Evolutionary conservation across 2,888 invertebrate species (phyloP), one percentile per base, ranked within the genome.

Genomic region (Tetranychus piercei): DNA sequence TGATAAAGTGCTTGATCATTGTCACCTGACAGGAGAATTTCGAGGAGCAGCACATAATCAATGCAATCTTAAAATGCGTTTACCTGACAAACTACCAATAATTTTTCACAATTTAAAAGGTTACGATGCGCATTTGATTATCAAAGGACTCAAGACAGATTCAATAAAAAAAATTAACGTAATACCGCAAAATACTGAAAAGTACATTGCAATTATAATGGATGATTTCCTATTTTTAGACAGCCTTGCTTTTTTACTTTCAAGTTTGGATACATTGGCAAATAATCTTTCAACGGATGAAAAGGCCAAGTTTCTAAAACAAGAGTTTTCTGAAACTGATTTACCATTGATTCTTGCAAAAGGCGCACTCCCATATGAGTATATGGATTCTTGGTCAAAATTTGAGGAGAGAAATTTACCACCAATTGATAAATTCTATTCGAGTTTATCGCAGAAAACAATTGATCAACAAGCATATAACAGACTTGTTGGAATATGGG

Each of bases 71-170:
- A 1, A 67, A 67, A 15, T 67, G 22, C 8, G 67, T 15, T 67
- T 67, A n/a, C n/a, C 20, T 15, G 8, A 67, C 2, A 67, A 8
- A 67, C 1, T 67, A 7, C 67, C 67, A 15, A n/a, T 67, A 7
- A 22, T 67, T 67, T 67, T 67, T n/a, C 67, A 67, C n/a, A 67
- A 67, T n/a, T n/a, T 67, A 8, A 67, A 67, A 67, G 22, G 22
- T 2, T 67, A 20, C 22, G 67, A 67, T 67, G 67, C 67, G 1
- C 67, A 67, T 22, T 20, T 67, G 2, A 67, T 67, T 1, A 22
- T 67, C 1, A n/a, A 67, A 67, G 67, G 67, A 3, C 11, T 67
- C 67, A 67, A 67, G n/a, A 8, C n/a, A 7, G n/a, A 67, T 20
- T 1, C 4, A 18, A n/a, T 67, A 1, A n/a, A n/a, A 8, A 67